phyloP scores from a whole-genome alignment of 2,113 vertebrate genomes.

The Murina feae region DNA sequence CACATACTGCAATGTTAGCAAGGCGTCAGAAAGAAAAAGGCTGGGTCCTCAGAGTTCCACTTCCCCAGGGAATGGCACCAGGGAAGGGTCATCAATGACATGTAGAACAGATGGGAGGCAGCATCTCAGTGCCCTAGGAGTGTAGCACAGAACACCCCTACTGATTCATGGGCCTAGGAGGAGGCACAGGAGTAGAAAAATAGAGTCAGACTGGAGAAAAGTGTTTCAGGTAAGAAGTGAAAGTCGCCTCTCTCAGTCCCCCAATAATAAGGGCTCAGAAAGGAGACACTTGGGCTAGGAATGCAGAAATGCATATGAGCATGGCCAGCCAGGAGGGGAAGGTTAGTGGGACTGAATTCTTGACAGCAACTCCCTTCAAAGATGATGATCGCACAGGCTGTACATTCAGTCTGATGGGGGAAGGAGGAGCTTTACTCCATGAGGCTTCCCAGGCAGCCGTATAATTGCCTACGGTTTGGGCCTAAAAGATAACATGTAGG shows the following conservation, averaged over 20 bases:
- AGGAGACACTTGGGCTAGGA: not conserved
- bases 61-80: not conserved
- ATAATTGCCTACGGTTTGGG: not conserved
- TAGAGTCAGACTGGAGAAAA: not conserved
- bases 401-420: not conserved
- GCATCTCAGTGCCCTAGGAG: not conserved
- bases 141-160: not conserved
- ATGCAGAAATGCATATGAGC: not conserved
- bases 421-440: not conserved
- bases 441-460: not conserved
- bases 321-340: not conserved
- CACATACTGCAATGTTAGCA: not conserved
- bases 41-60: not conserved
- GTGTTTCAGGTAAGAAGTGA: not conserved
- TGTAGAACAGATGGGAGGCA: not conserved
- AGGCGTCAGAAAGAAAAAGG: not conserved
- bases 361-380: not conserved
- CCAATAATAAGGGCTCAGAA: not conserved
- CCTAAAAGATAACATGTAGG: not conserved
- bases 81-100: not conserved
- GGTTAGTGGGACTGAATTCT: not conserved
- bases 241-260: not conserved
- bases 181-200: not conserved
- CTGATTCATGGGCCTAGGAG: not conserved
- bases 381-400: not conserved